Conservation (phyloP, 2,888 invertebrate species). For the Calameuta filiformis region DNA sequence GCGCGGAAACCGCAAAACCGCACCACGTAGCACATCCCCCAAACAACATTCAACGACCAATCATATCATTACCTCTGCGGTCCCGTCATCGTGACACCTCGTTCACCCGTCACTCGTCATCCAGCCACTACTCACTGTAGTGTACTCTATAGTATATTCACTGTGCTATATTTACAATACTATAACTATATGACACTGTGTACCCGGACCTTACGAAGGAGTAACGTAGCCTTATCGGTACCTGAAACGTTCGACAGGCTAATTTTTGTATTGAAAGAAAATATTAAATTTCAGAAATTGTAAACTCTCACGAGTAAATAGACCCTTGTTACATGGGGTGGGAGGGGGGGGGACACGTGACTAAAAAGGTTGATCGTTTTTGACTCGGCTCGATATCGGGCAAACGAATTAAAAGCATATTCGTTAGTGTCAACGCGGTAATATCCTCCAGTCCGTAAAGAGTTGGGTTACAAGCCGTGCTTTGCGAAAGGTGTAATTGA, state of each 20-base stretch:
- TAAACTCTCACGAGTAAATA: not conserved
- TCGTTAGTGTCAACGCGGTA: not conserved
- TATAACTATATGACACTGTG: not conserved
- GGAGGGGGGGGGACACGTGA: not conserved
- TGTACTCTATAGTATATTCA: not conserved
- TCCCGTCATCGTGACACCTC: constrained; percentile 61
- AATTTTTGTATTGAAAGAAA: not conserved
- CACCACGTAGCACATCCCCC: constrained; percentile 52
- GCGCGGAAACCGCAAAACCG: constrained; percentile 63
- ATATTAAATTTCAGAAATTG: too few species aligned
- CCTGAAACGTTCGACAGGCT: not conserved
- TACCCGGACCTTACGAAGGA: not conserved
- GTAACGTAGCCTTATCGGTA: not conserved
- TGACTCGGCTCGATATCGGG: not conserved
- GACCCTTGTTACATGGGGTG: not conserved
- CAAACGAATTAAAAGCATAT: not conserved
- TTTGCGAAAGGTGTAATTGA: not conserved
- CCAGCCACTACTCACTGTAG: constrained; percentile 20
- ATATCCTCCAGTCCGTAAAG: not conserved
- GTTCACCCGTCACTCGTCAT: constrained; percentile 62
- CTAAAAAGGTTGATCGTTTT: not conserved
- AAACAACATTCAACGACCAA: constrained; percentile 59
- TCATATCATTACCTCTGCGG: constrained; percentile 65
- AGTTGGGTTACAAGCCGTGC: not conserved
- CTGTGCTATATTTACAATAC: not conserved